Evolutionary conservation across 2,113 vertebrate species (phyloP), one percentile per base, ranked within the genome.

Genomic region (Erythrocercus mccallii): DNA sequence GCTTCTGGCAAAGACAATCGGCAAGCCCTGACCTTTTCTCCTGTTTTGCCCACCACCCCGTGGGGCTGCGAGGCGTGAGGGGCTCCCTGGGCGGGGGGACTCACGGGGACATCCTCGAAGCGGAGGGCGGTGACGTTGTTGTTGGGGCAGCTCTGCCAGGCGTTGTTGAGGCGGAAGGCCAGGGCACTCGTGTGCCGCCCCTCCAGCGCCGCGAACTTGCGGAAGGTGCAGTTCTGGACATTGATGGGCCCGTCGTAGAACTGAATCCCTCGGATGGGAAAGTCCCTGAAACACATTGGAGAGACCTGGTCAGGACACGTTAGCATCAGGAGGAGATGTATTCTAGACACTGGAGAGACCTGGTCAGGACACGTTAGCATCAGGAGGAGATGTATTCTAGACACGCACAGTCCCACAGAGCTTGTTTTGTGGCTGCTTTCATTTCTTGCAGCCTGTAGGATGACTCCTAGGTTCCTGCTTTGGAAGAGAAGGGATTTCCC

Each of bases 111-210:
- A 0, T 99, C 98, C 56, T 99, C 98, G 62, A 99, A 99, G 83
- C 84, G 97, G 57, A 99, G 97, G 90, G 92, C 80, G 0, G 98
- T 98, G 94, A 99, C 98, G 3, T 99, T 99, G 96, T 99, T 99
- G 92, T 99, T 99, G 58, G 99, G 99, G 86, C 99, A 99, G 97
- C 99, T 99, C 98, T 99, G 99, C 99, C 99, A 99, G 6, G 99
- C 98, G 12, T 99, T 99, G 97, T 99, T 99, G 68, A 99, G 98
- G 17, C 99, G 98, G 97, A 99, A 99, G n/a, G 99, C 99, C 47
- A 99, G 97, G 18, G 99, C 99, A 0, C 99, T 99, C 23, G 99
- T 99, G 97, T 99, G 99, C 5, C 99, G 98, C 27, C 99, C 99
- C 0, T 99, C 98, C 86, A 99, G 97, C 3, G 99, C 99, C 0